phyloP scores from a whole-genome alignment of 2,113 vertebrate species.

The Anguilla rostrata region DNA sequence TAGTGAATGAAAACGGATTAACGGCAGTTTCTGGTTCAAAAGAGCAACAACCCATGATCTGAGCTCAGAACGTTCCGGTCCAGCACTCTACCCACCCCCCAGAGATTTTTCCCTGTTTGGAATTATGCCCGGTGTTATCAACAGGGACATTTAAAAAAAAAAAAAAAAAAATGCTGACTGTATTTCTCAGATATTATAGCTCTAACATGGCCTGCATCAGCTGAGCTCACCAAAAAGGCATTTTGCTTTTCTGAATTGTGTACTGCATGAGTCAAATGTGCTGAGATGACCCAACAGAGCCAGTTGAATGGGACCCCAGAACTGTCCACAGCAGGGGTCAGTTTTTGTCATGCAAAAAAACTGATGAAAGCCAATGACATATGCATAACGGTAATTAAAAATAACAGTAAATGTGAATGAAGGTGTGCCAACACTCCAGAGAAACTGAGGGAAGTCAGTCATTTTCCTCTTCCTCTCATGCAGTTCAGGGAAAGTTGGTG shows the following conservation, averaged over 20 bases:
- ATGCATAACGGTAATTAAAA: conserved; percentile 33
- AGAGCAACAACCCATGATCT: background rate
- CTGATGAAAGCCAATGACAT: conserved; percentile 15
- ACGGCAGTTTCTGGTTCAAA: background rate
- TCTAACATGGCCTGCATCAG: conserved; percentile 20
- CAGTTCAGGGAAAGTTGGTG: background rate
- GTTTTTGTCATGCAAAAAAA: conserved; percentile 37
- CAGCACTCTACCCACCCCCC: background rate
- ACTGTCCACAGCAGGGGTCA: conserved; percentile 21
- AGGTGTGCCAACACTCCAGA: conserved; percentile 32
- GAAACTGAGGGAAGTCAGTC: background rate
- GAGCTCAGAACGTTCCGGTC: background rate
- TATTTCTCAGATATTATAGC: background rate
- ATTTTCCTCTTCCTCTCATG: background rate
- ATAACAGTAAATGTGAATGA: conserved; percentile 31
- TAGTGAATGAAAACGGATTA: background rate
- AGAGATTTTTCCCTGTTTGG: background rate
- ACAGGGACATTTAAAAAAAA: background rate
- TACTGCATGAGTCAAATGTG: conserved; percentile 9
- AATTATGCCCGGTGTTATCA: conserved; percentile 5
- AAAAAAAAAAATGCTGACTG: background rate
- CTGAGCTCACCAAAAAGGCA: conserved; percentile 21
- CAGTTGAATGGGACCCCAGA: conserved; percentile 21
- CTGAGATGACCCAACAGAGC: conserved; percentile 27
- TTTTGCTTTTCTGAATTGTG: conserved; percentile 19